A percentile compares a stretch with the other conserved stretches of the same genome.
These are phyloP conservation scores for Lochmaea capreae DNA, from an alignment of 2,888 invertebrate genomes.

Conservation along the genomic window DNA sequence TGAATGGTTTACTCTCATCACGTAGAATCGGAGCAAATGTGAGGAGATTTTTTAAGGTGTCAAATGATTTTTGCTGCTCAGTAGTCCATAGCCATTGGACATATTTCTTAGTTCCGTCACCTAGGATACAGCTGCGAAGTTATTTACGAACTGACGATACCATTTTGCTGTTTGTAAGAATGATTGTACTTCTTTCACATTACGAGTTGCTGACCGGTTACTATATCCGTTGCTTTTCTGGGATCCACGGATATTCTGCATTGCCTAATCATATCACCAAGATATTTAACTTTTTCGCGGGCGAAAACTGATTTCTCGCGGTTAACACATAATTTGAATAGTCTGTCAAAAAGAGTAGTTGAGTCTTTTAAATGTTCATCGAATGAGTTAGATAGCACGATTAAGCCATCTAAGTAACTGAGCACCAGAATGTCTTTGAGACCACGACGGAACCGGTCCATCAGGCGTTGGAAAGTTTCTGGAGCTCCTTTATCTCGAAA, in stretches of 20 bases:
- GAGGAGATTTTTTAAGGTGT: too few relatives aligned
- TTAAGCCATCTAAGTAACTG: conserved; percentile 37
- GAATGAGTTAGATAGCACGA: conserved; percentile 36
- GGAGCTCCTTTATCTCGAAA: conserved; percentile 31
- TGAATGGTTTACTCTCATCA: too few relatives aligned
- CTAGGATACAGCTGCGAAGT: not conserved
- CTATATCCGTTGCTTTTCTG: too few relatives aligned
- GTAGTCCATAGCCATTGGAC: too few relatives aligned
- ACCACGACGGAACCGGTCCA: conserved; percentile 38
- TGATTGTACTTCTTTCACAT: conserved; percentile 1
- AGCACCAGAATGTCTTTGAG: conserved; percentile 24
- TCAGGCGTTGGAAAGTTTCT: conserved; percentile 37
- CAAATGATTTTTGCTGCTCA: too few relatives aligned
- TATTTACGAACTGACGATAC: conserved; percentile 15
- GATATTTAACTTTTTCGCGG: conserved; percentile 30
- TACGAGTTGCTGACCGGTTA: not conserved
- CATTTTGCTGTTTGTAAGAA: conserved; percentile 18
- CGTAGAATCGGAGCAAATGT: too few relatives aligned
- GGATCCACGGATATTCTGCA: too few relatives aligned
- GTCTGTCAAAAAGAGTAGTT: too few relatives aligned
- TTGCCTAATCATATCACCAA: conserved; percentile 31
- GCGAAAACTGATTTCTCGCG: too few relatives aligned
- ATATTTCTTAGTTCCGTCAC: too few relatives aligned
- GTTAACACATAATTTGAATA: conserved; percentile 25
- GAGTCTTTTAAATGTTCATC: too few relatives aligned